These are phyloP conservation scores for Galeruca laticollis DNA, from an alignment of 2,888 invertebrate genomes.

Conservation along the genomic window DNA sequence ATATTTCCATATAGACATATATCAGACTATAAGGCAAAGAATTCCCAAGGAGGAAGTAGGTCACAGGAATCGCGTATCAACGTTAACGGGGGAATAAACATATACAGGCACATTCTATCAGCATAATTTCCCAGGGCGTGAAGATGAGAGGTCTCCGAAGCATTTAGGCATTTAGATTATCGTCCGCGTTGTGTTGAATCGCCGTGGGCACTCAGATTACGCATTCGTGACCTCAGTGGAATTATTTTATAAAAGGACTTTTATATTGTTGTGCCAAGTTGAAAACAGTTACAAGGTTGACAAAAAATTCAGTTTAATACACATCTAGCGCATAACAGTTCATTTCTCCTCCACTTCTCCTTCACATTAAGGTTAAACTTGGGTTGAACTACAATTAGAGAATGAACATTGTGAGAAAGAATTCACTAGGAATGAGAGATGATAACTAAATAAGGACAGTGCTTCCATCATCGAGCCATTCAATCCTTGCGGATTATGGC, in stretches of 20 bases:
- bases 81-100: conserved; percentile 47
- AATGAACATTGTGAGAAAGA: no score
- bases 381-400: no score
- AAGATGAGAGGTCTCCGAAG: conserved; percentile 45
- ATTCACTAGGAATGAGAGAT: no score
- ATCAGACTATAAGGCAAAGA: conserved; percentile 14
- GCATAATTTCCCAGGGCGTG: conserved; percentile 55
- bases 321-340: no score
- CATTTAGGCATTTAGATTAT: conserved; percentile 54
- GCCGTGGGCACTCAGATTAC: conserved; percentile 46
- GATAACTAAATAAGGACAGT: no score
- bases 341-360: no score
- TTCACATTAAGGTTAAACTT: no score
- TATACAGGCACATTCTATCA: conserved; percentile 49
- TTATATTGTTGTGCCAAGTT: background rate
- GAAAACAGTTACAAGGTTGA: background rate
- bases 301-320: background rate
- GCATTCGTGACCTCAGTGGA: conserved; percentile 38
- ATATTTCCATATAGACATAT: conserved; percentile 9
- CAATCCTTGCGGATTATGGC: no score
- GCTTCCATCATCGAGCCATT: no score
- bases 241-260: background rate
- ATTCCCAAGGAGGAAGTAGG: conserved; percentile 47
- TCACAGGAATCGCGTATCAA: conserved; percentile 44
- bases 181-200: conserved; percentile 43